Evolutionary conservation across 2,797 vertebrate genomes (phyloP).

Genomic region (Arnoldichthys spilopterus): DNA sequence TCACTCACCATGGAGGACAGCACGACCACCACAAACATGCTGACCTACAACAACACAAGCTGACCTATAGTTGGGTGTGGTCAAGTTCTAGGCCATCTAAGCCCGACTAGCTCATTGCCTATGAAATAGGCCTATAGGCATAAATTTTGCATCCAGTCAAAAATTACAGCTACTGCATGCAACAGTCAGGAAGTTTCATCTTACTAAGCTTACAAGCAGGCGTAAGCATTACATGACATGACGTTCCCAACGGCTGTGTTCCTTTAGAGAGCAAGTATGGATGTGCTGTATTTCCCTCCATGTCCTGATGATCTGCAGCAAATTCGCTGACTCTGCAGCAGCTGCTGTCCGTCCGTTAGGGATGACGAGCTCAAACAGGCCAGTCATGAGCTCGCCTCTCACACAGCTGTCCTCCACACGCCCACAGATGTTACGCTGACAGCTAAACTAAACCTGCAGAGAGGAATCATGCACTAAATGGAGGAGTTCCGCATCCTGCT

Average conservation of each 20-base stretch:
- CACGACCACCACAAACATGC: no score
- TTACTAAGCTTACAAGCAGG: no score
- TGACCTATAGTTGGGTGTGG: no score
- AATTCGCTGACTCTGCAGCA: constrained; percentile 28
- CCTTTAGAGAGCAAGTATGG: background rate
- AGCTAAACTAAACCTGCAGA: constrained; percentile 23
- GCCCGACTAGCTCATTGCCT: no score
- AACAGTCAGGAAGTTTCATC: no score
- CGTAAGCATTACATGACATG: no score
- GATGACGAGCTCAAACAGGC: constrained; percentile 35
- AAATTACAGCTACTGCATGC: no score
- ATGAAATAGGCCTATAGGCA: no score
- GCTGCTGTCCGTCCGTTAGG: constrained; percentile 18
- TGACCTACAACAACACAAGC: no score
- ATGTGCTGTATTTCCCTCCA: background rate
- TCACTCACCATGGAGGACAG: no score
- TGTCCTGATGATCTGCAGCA: background rate
- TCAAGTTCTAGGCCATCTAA: no score
- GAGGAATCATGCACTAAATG: constrained; percentile 6
- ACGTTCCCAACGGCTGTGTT: background rate
- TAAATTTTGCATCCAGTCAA: no score
- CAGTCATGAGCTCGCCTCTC: constrained; percentile 31
- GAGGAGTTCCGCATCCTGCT: constrained; percentile 3
- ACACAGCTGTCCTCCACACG: constrained; percentile 42
- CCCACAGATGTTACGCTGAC: constrained; percentile 44